Evolutionary conservation across 1,140 invertebrate species (phyloP).

Genomic region (Pseudomyrmex gracilis): DNA sequence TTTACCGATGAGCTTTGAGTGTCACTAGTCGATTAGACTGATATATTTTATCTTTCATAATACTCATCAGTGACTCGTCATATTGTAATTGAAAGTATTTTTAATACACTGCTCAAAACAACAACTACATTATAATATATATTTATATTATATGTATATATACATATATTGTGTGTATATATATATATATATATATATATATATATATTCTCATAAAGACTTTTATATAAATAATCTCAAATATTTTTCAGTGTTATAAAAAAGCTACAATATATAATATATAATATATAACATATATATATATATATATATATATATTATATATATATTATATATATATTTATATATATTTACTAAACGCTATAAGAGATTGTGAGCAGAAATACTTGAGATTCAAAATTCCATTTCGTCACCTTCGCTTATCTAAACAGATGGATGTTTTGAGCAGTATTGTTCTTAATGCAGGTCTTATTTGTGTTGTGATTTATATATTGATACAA

Average conservation of each 20-base stretch:
- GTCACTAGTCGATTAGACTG: not conserved
- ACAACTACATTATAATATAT: not conserved
- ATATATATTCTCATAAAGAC: too few relatives aligned
- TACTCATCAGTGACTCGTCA: conserved; percentile 17
- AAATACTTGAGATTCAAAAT: not conserved
- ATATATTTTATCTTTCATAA: conserved; percentile 45
- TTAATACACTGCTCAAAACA: conserved; percentile 49
- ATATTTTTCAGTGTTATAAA: not conserved
- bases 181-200: too few relatives aligned
- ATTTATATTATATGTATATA: too few relatives aligned
- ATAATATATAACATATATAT: too few relatives aligned
- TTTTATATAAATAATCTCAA: not conserved
- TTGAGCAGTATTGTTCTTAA: conserved; percentile 54
- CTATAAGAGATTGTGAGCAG: not conserved
- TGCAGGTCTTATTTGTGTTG: conserved; percentile 55
- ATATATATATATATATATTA: too few relatives aligned
- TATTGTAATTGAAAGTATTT: conserved; percentile 54
- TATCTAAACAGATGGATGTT: not conserved
- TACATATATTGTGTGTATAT: too few relatives aligned
- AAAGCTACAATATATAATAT: not conserved
- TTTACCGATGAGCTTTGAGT: conserved; percentile 93
- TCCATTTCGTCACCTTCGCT: not conserved
- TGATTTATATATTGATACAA: conserved; percentile 36
- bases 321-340: not conserved
- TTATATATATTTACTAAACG: not conserved